phyloP scores from a whole-genome alignment of 2,888 invertebrate genomes.

The Argyresthia goedartella region DNA sequence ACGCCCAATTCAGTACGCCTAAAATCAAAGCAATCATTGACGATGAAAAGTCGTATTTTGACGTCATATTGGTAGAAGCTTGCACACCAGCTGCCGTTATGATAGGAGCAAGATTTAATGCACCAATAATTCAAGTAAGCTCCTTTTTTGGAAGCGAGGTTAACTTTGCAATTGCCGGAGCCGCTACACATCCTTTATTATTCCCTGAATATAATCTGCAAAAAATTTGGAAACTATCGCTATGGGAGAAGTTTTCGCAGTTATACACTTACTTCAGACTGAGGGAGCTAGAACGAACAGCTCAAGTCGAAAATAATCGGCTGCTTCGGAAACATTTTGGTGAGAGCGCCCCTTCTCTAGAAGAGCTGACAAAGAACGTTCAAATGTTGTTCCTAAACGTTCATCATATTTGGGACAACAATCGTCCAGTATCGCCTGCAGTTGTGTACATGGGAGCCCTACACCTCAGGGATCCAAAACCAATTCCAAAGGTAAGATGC shows the following conservation, averaged over 20 bases:
- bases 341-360: not conserved
- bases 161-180: not conserved
- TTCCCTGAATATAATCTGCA: not conserved
- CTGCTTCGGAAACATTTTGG: slow-evolving; percentile 5
- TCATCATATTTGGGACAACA: slow-evolving; percentile 6
- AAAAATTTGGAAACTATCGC: not conserved
- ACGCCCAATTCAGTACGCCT: not conserved
- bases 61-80: slow-evolving; percentile 2
- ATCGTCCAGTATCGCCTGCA: slow-evolving; percentile 2
- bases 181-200: not conserved
- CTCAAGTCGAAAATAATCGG: too few relatives aligned
- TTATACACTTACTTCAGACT: too few relatives aligned
- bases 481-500: slow-evolving; percentile 2
- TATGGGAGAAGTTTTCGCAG: not conserved
- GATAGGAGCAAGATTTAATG: not conserved
- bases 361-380: not conserved
- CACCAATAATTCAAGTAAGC: slow-evolving; percentile 1
- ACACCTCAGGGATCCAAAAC: slow-evolving; percentile 3
- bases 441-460: slow-evolving; percentile 5
- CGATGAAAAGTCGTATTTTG: slow-evolving; percentile 1
- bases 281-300: not conserved
- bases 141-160: not conserved
- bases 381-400: slow-evolving; percentile 4
- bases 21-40: slow-evolving; percentile 1
- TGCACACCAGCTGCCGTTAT: not conserved